A percentile compares a stretch with the other conserved stretches of the same genome.
These are phyloP conservation scores for Loris lydekkerianus DNA, from an alignment of 2,797 vertebrate species.

Conservation along the genomic window DNA sequence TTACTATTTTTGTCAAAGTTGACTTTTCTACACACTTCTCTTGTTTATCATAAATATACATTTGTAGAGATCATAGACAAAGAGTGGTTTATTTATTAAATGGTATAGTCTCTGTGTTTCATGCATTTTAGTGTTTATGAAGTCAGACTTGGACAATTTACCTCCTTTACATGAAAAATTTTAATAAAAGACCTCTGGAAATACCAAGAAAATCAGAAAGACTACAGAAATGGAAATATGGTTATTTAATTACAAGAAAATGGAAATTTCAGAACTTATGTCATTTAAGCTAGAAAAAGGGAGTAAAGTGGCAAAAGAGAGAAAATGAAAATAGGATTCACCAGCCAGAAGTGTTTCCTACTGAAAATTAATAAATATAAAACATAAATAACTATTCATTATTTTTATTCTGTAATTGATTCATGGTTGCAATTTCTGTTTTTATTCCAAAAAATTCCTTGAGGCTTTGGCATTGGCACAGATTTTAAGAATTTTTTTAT, in stretches of 20 bases:
- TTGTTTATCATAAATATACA: not conserved
- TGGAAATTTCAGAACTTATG: not conserved
- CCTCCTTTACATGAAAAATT: slow-evolving; percentile 2
- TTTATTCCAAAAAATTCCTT: not conserved
- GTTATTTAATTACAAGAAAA: not conserved
- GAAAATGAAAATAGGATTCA: not conserved
- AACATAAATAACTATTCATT: not conserved
- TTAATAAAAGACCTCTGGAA: not conserved
- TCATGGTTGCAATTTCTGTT: not conserved
- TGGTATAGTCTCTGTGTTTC: not conserved
- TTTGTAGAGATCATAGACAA: not conserved
- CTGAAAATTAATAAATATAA: slow-evolving; percentile 29
- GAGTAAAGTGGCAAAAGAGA: not conserved
- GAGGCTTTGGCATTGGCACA: not conserved
- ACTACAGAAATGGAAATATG: not conserved
- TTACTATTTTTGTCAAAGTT: slow-evolving; percentile 1
- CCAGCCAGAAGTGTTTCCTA: not conserved
- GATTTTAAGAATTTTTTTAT: not conserved
- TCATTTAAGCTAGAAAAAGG: not conserved
- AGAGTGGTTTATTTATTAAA: not conserved
- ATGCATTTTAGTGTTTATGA: not conserved
- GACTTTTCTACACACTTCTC: not conserved
- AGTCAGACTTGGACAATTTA: not conserved
- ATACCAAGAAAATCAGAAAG: not conserved
- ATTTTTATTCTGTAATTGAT: not conserved